A percentile compares a stretch with the other conserved stretches of the same genome.
Conservation (phyloP, 1,140 invertebrate species). For the Ooceraea biroi region DNA sequence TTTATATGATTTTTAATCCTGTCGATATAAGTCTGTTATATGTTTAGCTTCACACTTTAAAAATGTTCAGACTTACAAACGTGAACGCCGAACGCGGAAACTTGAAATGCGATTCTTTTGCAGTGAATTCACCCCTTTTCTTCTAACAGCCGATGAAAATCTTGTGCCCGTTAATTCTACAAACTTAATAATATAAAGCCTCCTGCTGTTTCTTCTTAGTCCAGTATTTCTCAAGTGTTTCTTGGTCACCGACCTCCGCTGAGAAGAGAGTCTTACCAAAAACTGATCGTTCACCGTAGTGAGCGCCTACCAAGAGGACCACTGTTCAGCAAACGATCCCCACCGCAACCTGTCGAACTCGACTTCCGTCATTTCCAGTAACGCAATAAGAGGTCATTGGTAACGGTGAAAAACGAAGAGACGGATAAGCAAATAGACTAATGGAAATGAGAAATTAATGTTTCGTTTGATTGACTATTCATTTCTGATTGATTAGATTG, state of each 20-base stretch:
- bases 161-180: background rate
- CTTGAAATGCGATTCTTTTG: background rate
- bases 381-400: background rate
- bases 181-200: background rate
- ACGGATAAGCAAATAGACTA: background rate
- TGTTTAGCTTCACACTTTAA: too few species aligned
- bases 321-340: slow-evolving; percentile 50
- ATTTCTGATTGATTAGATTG: background rate
- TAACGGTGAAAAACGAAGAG: background rate
- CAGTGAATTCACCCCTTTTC: background rate
- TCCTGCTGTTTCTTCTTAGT: too few species aligned
- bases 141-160: background rate
- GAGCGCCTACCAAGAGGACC: slow-evolving; percentile 41
- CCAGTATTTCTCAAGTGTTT: background rate
- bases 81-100: too few species aligned
- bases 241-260: slow-evolving; percentile 2
- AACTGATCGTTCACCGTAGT: slow-evolving; percentile 63
- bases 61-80: too few species aligned
- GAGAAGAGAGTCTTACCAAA: slow-evolving; percentile 58
- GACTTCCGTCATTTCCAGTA: background rate
- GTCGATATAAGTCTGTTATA: too few species aligned
- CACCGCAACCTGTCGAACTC: slow-evolving; percentile 27
- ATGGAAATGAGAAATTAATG: background rate
- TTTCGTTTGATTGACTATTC: background rate
- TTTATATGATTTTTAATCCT: background rate